phyloP scores from a whole-genome alignment of 2,888 invertebrate species.

The Lepidocyrtinus sp. region DNA sequence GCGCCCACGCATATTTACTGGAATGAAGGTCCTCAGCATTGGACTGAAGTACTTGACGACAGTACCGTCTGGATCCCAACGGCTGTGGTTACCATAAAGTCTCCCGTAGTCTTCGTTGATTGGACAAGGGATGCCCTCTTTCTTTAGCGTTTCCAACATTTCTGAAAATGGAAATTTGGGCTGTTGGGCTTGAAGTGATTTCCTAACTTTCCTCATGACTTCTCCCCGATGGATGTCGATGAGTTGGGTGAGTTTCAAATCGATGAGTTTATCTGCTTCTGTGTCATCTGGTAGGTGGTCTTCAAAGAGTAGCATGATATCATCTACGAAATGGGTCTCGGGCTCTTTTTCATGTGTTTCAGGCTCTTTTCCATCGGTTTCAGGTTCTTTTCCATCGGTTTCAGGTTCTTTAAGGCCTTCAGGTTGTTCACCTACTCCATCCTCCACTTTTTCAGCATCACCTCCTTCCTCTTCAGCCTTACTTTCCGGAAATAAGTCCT shows the following conservation, averaged over 20 bases:
- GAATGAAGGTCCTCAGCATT: conserved; percentile 50
- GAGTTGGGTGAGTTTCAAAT: conserved; percentile 21
- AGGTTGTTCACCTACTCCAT: no score
- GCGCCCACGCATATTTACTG: conserved; percentile 56
- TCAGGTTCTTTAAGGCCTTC: background rate
- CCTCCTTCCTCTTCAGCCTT: background rate
- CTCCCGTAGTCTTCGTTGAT: conserved; percentile 43
- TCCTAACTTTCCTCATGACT: background rate
- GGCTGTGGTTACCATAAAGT: conserved; percentile 32
- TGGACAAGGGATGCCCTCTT: conserved; percentile 44
- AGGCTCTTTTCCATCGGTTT: background rate
- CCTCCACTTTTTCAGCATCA: background rate
- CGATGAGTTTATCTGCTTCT: conserved; percentile 23
- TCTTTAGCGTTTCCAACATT: conserved; percentile 23
- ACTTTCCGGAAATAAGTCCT: background rate
- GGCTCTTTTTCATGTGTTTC: background rate
- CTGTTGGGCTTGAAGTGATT: background rate
- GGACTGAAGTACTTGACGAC: conserved; percentile 57
- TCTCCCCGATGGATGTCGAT: conserved; percentile 27
- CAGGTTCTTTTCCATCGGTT: background rate
- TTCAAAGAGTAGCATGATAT: background rate
- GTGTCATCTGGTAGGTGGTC: conserved; percentile 11
- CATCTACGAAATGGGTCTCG: background rate
- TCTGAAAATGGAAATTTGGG: conserved; percentile 21
- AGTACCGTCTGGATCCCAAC: conserved; percentile 57